These are phyloP conservation scores for Antheraea mylitta DNA, from an alignment of 1,140 invertebrate species.

Conservation along the genomic window DNA sequence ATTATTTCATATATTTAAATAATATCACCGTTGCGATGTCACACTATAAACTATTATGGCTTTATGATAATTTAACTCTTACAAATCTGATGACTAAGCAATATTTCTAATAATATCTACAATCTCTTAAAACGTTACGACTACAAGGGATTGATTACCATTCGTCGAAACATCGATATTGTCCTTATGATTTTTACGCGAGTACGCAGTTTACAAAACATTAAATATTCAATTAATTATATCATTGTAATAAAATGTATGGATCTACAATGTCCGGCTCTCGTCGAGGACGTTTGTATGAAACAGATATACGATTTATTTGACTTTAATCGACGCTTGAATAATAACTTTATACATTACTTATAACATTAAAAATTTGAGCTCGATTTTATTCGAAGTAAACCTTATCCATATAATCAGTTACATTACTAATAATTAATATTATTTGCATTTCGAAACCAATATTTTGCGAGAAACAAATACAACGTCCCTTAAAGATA, in stretches of 20 bases:
- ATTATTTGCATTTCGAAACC: constrained; percentile 29
- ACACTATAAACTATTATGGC: constrained; percentile 59
- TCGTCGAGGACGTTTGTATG: constrained; percentile 59
- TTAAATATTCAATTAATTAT: constrained; percentile 55
- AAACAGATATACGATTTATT: constrained; percentile 55
- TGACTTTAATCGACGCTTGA: constrained; percentile 52
- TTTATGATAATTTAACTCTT: constrained; percentile 45
- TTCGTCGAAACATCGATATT: constrained; percentile 74
- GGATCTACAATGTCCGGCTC: constrained; percentile 59
- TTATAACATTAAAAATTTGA: constrained; percentile 71
- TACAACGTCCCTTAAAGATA: constrained; percentile 46
- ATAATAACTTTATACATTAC: constrained; percentile 59
- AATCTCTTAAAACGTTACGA: constrained; percentile 55
- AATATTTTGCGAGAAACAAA: constrained; percentile 42
- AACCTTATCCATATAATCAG: constrained; percentile 44
- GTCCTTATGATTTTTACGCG: constrained; percentile 76
- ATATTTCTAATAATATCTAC: constrained; percentile 62
- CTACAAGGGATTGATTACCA: constrained; percentile 64
- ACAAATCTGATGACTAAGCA: constrained; percentile 40
- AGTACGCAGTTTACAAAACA: constrained; percentile 75
- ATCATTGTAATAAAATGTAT: constrained; percentile 44
- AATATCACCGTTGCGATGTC: constrained; percentile 66
- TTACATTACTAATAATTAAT: constrained; percentile 24
- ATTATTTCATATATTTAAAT: constrained; percentile 58
- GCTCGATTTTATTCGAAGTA: constrained; percentile 73